Evolutionary conservation across 2,113 vertebrate genomes (phyloP), one percentile per base, ranked within the genome.

Genomic region (Pterocles gutturalis): DNA sequence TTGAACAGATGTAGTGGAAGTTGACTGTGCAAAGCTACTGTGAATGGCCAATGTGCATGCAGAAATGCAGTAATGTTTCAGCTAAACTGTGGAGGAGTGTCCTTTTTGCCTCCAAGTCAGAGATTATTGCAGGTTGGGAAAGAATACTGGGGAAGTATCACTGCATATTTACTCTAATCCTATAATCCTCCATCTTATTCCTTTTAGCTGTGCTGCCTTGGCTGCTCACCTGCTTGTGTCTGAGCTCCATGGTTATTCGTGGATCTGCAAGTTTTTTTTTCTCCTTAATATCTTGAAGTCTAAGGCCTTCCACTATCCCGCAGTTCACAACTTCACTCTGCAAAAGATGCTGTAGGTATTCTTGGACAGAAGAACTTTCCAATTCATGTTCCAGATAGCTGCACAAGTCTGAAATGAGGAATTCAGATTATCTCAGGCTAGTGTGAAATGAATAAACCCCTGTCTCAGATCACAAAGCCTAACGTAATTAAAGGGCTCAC

Each of bases 161-260:
- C 33, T 75, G 53, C 88, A 45, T 34, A 64, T 87, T 84, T 81
- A 81, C 46, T 78, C 34, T 91, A 96, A 96, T 84, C 87, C 80
- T 87, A 11, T 89, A 96, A 91, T 79, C 70, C 48, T 96, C 93
- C 57, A 81, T 83, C 43, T 96, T 93, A 96, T 77, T 97, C 79
- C 83, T 97, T 97, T 96, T 89, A 97, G 97, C 78, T 94, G 87
- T 88, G 82, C 83, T 87, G 65, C 51, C 88, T 96, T 97, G 96
- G 67, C 85, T 87, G 61, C 97, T 94, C 91, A 99, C 98, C 98
- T 99, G 99, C 90, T 98, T 97, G 96, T 99, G 99, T 73, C 99
- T 98, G 77, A 99, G 98, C 95, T 99, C 99, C 99, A 99, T 99
- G 92, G 98, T 98, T 96, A 99, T 71, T 28, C 90, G 94, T 14